phyloP scores from a whole-genome alignment of 1,140 invertebrate species.

The Cyclargus thomasi region DNA sequence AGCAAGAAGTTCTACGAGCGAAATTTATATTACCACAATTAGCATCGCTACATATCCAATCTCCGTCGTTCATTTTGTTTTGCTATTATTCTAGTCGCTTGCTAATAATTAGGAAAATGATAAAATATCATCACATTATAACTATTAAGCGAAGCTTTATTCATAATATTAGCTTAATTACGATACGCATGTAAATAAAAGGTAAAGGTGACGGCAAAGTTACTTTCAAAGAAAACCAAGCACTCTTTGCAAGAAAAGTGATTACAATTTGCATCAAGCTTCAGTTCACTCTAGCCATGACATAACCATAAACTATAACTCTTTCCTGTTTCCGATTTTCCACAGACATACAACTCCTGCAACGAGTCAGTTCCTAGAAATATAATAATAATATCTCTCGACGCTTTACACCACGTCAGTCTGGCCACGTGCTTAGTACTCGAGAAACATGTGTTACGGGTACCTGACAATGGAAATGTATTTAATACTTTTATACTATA shows the following conservation, averaged over 20 bases:
- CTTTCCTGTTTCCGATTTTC: constrained; percentile 26
- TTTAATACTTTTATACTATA: too few relatives aligned
- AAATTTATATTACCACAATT: constrained; percentile 97
- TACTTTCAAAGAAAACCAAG: constrained; percentile 66
- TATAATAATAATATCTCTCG: too few relatives aligned
- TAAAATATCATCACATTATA: constrained; percentile 24
- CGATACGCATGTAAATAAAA: constrained; percentile 55
- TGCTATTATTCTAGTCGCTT: constrained; percentile 20
- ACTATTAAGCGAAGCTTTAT: constrained; percentile 13
- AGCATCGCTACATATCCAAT: constrained; percentile 62
- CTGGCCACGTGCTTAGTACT: too few relatives aligned
- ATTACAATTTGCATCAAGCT: constrained; percentile 58
- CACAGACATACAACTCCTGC: neutral
- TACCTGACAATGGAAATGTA: too few relatives aligned
- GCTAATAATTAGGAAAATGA: constrained; percentile 15
- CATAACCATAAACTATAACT: constrained; percentile 40
- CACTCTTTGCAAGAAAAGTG: constrained; percentile 64
- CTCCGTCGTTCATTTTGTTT: constrained; percentile 67
- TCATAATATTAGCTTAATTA: constrained; percentile 23
- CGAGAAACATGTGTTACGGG: too few relatives aligned
- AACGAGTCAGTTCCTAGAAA: too few relatives aligned
- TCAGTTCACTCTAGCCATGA: constrained; percentile 60
- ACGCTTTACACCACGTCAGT: too few relatives aligned
- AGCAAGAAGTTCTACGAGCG: constrained; percentile 90
- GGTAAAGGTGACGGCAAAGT: constrained; percentile 45